Percentiles rank a stretch among this genome's conserved stretches.
Evolutionary conservation across 2,888 invertebrate genomes (phyloP).

Genomic region (Sinodicranocentrus sp.): DNA sequence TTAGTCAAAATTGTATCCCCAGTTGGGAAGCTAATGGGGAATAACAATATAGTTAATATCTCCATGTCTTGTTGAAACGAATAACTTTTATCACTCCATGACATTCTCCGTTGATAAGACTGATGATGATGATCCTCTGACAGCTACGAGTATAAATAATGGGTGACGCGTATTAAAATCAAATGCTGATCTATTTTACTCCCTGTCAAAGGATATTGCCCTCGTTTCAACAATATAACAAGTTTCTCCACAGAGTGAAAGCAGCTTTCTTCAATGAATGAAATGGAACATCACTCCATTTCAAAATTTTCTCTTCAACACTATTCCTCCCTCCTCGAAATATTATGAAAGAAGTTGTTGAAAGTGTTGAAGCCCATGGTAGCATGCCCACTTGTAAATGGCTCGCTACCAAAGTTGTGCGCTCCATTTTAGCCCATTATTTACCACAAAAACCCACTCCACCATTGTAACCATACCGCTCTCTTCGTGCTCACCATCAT

Average conservation of each 20-base stretch:
- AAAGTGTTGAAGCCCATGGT: background rate
- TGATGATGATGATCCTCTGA: slow-evolving; percentile 35
- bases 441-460: slow-evolving; percentile 56
- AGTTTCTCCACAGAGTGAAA: slow-evolving; percentile 13
- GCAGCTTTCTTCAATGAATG: background rate
- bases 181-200: slow-evolving; percentile 55
- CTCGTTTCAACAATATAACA: slow-evolving; percentile 6
- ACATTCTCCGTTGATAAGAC: background rate
- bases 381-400: too few relatives aligned
- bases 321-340: background rate
- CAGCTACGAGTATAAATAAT: slow-evolving; percentile 30
- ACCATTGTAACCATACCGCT: slow-evolving; percentile 24
- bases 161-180: slow-evolving; percentile 57
- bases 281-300: background rate
- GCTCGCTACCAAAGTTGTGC: slow-evolving; percentile 13
- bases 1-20: too few relatives aligned
- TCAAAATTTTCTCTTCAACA: background rate
- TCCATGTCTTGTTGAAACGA: too few relatives aligned
- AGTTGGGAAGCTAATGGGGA: too few relatives aligned
- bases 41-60: too few relatives aligned
- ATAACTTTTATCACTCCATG: too few relatives aligned
- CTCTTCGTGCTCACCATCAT: slow-evolving; percentile 3
- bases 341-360: background rate
- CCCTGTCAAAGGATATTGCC: slow-evolving; percentile 51
- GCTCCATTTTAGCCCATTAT: slow-evolving; percentile 45